A percentile compares a stretch with the other conserved stretches of the same genome.
phyloP scores from a whole-genome alignment of 2,888 invertebrate genomes.

The Dyspetes luteomarginatus region DNA sequence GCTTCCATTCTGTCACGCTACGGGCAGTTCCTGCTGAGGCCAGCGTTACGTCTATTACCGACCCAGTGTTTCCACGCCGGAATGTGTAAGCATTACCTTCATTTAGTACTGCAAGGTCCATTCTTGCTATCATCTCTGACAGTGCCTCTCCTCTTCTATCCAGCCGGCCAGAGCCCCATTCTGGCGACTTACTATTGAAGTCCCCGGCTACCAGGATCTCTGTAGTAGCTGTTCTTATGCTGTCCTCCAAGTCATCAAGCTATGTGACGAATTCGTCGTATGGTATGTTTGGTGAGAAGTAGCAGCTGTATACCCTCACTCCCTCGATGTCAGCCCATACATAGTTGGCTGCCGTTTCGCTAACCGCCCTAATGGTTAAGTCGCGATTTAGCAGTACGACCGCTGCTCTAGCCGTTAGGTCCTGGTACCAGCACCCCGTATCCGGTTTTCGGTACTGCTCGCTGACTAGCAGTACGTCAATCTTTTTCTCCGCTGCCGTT shows the following conservation, averaged over 20 bases:
- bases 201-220: too few relatives aligned
- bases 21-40: conserved; percentile 21
- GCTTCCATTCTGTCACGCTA: conserved; percentile 31
- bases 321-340: conserved; percentile 33
- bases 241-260: too few relatives aligned
- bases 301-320: too few relatives aligned
- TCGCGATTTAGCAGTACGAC: conserved; percentile 3
- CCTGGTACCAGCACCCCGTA: conserved; percentile 22
- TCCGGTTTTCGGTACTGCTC: conserved; percentile 43
- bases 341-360: background rate
- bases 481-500: conserved; percentile 24
- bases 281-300: too few relatives aligned
- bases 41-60: conserved; percentile 38
- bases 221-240: too few relatives aligned
- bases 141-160: conserved; percentile 43
- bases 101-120: conserved; percentile 40
- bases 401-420: conserved; percentile 34
- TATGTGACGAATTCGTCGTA: too few relatives aligned
- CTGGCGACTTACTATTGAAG: conserved; percentile 32
- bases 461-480: conserved; percentile 29
- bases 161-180: conserved; percentile 29
- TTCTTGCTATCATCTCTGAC: conserved; percentile 32
- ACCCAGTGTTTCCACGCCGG: conserved; percentile 38
- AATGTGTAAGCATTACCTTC: conserved; percentile 39
- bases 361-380: background rate